Percentiles rank a stretch among this genome's conserved stretches.
Conservation (phyloP, 1,140 invertebrate species). For the Drosophila teissieri region DNA sequence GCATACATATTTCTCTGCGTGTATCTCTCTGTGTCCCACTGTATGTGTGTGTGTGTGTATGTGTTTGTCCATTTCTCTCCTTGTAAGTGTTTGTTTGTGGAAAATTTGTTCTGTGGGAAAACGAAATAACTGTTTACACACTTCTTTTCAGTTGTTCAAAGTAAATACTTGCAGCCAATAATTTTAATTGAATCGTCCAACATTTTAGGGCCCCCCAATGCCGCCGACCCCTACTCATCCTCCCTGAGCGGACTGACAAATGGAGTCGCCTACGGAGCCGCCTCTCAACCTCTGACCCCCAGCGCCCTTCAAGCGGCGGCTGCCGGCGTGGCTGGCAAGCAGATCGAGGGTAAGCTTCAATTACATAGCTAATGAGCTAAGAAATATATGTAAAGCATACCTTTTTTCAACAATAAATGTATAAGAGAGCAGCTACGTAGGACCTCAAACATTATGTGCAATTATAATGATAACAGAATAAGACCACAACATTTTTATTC, state of each 20-base stretch:
- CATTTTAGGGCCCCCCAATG: conserved; percentile 67
- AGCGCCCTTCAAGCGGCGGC: conserved; percentile 74
- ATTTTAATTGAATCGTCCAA: conserved; percentile 7
- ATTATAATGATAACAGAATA: too few species aligned
- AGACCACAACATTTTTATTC: too few species aligned
- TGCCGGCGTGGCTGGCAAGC: conserved; percentile 79
- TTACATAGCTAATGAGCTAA: too few species aligned
- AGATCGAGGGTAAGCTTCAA: conserved; percentile 76
- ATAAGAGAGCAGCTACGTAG: too few species aligned
- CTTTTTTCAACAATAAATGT: too few species aligned
- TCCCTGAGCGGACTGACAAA: conserved; percentile 72
- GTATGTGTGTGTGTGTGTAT: conserved; percentile 21
- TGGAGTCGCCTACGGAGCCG: conserved; percentile 64
- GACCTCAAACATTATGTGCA: too few species aligned
- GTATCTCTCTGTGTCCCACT: conserved; percentile 14
- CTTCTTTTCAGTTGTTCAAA: background rate
- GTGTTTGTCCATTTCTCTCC: conserved; percentile 19
- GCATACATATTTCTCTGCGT: conserved; percentile 27
- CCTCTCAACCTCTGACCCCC: conserved; percentile 62
- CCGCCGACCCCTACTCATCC: conserved; percentile 70
- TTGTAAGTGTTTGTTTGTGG: conserved; percentile 25
- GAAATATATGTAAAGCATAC: background rate
- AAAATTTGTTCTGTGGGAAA: conserved; percentile 9
- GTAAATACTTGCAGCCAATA: background rate
- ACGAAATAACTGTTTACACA: background rate